These are phyloP conservation scores for Rhipidura dahli DNA, from an alignment of 2,113 vertebrate species.

Conservation along the genomic window DNA sequence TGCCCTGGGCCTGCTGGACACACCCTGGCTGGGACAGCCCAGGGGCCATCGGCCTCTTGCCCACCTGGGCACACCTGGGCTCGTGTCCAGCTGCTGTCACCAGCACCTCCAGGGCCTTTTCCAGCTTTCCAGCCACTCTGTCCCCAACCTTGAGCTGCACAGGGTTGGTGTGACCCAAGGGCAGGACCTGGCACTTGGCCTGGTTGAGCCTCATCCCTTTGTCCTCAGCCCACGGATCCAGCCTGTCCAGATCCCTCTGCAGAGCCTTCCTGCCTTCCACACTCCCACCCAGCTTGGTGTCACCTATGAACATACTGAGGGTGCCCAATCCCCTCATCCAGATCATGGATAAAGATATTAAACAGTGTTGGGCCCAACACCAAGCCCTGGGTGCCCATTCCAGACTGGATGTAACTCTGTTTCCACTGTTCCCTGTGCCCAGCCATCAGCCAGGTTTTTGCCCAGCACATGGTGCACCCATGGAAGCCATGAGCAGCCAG, in stretches of 20 bases:
- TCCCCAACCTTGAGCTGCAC: neutral
- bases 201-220: neutral
- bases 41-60: neutral
- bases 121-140: neutral
- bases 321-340: neutral
- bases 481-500: neutral
- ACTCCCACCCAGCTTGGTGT: neutral
- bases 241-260: neutral
- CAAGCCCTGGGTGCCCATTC: neutral
- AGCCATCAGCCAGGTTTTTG: neutral
- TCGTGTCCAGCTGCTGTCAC: fast-evolving
- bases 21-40: neutral
- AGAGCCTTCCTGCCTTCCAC: neutral
- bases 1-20: neutral
- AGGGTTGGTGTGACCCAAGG: neutral
- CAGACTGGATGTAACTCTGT: neutral
- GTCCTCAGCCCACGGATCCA: neutral
- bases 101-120: neutral
- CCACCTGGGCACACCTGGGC: neutral
- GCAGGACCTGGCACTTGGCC: neutral
- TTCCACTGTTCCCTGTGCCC: neutral
- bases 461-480: neutral
- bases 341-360: neutral
- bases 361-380: neutral
- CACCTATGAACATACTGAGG: fast-evolving